Evolutionary conservation across 2,797 vertebrate species (phyloP), one percentile per base, ranked within the genome.

Genomic region (Typhlichthys eigenmanni): DNA sequence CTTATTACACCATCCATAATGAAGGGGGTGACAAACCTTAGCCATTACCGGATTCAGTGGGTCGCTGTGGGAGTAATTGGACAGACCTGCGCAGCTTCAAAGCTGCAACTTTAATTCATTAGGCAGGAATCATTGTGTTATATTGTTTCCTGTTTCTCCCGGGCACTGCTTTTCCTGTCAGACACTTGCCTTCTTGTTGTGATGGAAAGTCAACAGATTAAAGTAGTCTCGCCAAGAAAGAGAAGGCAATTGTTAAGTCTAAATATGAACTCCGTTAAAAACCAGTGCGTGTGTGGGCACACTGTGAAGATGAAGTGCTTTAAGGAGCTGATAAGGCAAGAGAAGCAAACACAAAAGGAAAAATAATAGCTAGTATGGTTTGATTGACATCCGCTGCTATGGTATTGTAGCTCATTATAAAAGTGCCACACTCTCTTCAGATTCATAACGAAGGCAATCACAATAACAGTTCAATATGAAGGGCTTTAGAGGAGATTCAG

Each of bases 21-120:
- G 65, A 64, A 62, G 52, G 1, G 34, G 56, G 64, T 16, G 55
- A 63, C 65, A 64, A 71, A 74, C 64, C 70, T 16, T 13, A 48
- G 64, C 78, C 72, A 74, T 83, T 78, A 78, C 70, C 72, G 67
- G 67, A 71, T 76, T 69, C 71, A 58, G 24, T 38, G 32, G 75
- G 83, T 81, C 76, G 78, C 56, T 7, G 54, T 58, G 57, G 56
- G 68, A 72, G 77, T 72, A 77, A 85, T 71, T 78, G 68, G 62
- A 58, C 58, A 63, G 48, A 79, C 78, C 60, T 58, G 58, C 46
- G 55, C 47, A 52, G 62, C 49, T 78, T 75, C 69, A 71, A 74
- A 75, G 67, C 70, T 38, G 1, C 29, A 3, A 38, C 46, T 55
- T 55, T 4, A 45, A 32, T 69, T 76, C 69, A 78, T 78, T 68